Evolutionary conservation across 64 coral and sea anemone genomes (phyloP), one percentile per base, ranked within the genome.

Genomic region (Exaiptasia diaphana): DNA sequence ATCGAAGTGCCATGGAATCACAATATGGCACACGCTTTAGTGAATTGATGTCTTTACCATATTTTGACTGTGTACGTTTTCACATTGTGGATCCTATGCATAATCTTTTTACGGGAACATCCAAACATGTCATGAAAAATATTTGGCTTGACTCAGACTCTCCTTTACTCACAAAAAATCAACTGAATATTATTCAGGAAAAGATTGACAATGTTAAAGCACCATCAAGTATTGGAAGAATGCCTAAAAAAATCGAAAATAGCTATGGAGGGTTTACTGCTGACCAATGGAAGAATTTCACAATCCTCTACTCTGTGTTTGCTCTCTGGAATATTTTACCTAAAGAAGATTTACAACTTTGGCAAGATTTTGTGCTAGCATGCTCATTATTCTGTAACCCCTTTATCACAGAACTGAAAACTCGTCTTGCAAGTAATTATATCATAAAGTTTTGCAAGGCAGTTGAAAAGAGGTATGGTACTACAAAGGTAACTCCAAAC

Each of bases 211-310:
- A 44, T 11, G 58, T 85, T 1, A 75, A 46, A 64, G 53, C 40
- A 24, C 86, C 86, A 53, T 61, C 77, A 10, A 81, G 55, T 50
- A 74, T 89, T 62, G 77, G 77, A 0, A 82, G 86, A 18, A 75
- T 89, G 55, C 76, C 77, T 25, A 64, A 29, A 30, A 82, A 89
- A 81, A 89, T 89, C 1, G 50, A 80, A 31, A 45, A 81, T 20
- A 73, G 76, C 30, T 89, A 62, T 89, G 67, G 50, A 17, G 86
- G 86, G 10, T 89, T 89, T 45, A 89, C 75, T 38, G 86, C 77
- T n/a, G 76, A 89, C 41, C 77, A 89, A 13, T 89, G 76, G 86
- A 57, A 74, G 30, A 34, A 58, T 23, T 89, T 41, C 31, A 89
- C 37, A 46, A 33, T 74, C 4, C 27, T 89, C 5, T 89, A 68